Percentiles rank a stretch among this genome's conserved stretches.
These are phyloP conservation scores for Macrosoma leucophasiata DNA, from an alignment of 2,888 invertebrate species.

Conservation along the genomic window DNA sequence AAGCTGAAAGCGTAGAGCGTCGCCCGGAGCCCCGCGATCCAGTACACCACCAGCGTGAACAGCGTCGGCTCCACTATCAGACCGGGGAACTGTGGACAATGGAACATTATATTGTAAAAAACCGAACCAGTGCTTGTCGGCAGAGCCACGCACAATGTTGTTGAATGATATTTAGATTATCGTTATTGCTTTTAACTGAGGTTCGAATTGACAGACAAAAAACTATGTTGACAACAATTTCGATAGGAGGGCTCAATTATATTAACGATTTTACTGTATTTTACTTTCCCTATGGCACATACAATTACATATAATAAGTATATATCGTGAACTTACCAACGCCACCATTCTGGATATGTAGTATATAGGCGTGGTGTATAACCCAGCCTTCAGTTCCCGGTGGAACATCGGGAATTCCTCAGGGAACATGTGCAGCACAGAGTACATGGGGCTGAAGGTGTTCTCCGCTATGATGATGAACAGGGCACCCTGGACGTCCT, in stretches of 20 bases:
- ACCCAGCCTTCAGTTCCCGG: slow-evolving; percentile 87
- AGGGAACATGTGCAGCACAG: slow-evolving; percentile 89
- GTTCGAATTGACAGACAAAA: neutral
- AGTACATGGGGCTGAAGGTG: slow-evolving; percentile 94
- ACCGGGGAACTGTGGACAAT: slow-evolving; percentile 86
- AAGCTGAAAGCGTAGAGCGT: slow-evolving; percentile 81
- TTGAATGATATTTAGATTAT: no score
- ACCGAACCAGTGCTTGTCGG: no score
- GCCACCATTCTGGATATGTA: slow-evolving; percentile 87
- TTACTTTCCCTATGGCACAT: neutral
- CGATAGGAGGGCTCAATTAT: no score
- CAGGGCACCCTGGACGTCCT: slow-evolving; percentile 90
- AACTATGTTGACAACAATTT: neutral
- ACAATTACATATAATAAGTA: slow-evolving; percentile 2
- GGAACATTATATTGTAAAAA: neutral
- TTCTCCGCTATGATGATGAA: slow-evolving; percentile 93
- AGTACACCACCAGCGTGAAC: slow-evolving; percentile 89
- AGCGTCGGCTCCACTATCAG: slow-evolving; percentile 88
- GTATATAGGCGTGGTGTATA: slow-evolving; percentile 87
- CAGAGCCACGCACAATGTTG: no score
- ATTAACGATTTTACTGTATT: neutral
- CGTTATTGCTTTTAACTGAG: no score
- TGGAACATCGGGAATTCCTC: slow-evolving; percentile 86
- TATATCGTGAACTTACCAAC: slow-evolving; percentile 74
- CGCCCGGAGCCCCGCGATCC: slow-evolving; percentile 86